Base-by-base conservation (phyloP, 2,113 vertebrate genomes). In the Triplophysa tibetana region DNA sequence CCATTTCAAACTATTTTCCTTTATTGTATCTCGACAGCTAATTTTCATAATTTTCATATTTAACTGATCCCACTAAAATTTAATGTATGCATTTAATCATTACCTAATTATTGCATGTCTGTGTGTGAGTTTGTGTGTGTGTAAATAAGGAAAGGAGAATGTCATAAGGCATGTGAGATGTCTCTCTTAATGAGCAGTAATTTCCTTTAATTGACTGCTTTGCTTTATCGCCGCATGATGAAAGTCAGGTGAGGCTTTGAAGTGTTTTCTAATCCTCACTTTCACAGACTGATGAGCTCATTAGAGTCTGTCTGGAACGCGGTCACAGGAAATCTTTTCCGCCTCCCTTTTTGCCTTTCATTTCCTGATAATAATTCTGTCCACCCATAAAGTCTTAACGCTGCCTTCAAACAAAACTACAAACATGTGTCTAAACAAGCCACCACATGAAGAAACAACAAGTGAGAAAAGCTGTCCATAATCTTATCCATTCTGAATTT, bases 201-300 rank as follows among this genome's bases (percentile, higher is more conserved):
- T 82, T 84, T 79, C 61, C 66, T 79, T 79, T 65, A 84, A 91
- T 89, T 88, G 88, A 87, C 83, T 88, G 79, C 77, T 87, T 89
- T 88, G 79, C 85, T 79, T 86, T 86, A 88, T 81, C 86, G 84
- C 41, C 54, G 73, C 80, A 85, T 80, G 89, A 92, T 92, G 88
- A 92, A 90, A 90, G 88, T 81, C 77, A 78, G 87, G 89, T 89
- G 78, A 81, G 83, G 61, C 85, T 91, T 88, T 90, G 87, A 90
- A 88, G 87, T 86, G 64, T 48, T 75, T 78, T 77, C 69, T 75
- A n/a, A 61, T 63, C 48, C 1, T 21, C 21, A 38, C 75, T 82
- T 78, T 58, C 69, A 80, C 38, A 16, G 11, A 19, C 79, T 73
- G 83, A 82, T 68, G 75, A 76, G 79, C 63, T 86, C 75, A 75